Percentiles rank a stretch among this genome's conserved stretches.
phyloP scores from a whole-genome alignment of 2,113 vertebrate species.

The Callipepla californica region DNA sequence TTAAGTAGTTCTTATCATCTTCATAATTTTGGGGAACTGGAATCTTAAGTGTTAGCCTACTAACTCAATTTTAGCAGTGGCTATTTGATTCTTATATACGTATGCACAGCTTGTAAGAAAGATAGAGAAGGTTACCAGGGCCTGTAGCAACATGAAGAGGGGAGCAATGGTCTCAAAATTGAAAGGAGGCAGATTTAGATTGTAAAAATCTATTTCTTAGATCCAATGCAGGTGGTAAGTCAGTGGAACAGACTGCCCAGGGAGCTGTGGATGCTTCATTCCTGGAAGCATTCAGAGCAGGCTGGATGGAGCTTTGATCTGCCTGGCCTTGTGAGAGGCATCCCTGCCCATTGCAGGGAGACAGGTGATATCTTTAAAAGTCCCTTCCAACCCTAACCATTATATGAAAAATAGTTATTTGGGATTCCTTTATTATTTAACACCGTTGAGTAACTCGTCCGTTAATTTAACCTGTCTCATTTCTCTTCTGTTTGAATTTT shows the following conservation, averaged over 20 bases:
- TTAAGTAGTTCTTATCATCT: background rate
- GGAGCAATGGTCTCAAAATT: background rate
- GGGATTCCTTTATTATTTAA: background rate
- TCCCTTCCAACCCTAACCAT: background rate
- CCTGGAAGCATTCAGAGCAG: background rate
- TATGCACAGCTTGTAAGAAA: background rate
- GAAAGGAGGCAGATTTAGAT: background rate
- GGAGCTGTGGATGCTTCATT: background rate
- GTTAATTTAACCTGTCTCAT: background rate
- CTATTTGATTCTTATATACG: background rate
- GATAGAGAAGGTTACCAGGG: background rate
- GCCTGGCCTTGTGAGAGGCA: background rate
- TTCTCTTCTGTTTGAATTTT: background rate
- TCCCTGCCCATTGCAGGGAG: background rate
- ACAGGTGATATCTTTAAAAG: background rate
- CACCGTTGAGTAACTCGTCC: background rate
- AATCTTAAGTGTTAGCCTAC: background rate
- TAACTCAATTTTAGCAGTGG: background rate
- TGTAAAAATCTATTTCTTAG: too few relatives aligned
- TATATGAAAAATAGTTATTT: background rate
- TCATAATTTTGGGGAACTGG: background rate
- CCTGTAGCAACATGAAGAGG: background rate
- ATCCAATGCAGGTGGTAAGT: background rate
- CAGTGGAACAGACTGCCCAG: background rate
- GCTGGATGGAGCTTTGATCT: background rate